These are phyloP conservation scores for Apis florea DNA, from an alignment of 1,140 invertebrate genomes.

Conservation along the genomic window DNA sequence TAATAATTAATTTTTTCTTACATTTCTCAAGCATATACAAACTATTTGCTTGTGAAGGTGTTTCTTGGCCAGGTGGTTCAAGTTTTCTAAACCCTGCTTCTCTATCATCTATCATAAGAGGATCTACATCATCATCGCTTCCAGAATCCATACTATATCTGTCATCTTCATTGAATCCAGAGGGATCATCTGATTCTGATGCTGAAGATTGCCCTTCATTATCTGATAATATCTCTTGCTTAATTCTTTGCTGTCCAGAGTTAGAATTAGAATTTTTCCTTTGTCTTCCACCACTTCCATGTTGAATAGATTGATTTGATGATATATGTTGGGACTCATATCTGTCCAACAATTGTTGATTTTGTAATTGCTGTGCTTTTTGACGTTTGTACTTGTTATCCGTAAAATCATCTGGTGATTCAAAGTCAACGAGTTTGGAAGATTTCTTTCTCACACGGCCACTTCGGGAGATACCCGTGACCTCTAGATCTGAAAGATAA, in stretches of 20 bases:
- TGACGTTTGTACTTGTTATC: constrained; percentile 78
- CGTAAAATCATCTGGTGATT: constrained; percentile 89
- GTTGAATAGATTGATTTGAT: constrained; percentile 45
- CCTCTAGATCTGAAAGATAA: constrained; percentile 86
- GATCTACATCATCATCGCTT: constrained; percentile 78
- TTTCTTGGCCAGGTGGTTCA: constrained; percentile 80
- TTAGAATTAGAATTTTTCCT: constrained; percentile 73
- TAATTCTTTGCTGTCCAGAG: constrained; percentile 65
- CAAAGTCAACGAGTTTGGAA: constrained; percentile 95
- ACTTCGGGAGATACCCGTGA: constrained; percentile 91
- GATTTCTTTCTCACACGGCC: constrained; percentile 96
- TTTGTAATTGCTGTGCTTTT: constrained; percentile 74
- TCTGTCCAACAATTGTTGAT: constrained; percentile 74
- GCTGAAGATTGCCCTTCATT: constrained; percentile 81
- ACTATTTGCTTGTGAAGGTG: constrained; percentile 82
- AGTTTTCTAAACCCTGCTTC: constrained; percentile 80
- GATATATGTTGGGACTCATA: constrained; percentile 68
- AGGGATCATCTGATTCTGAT: constrained; percentile 82
- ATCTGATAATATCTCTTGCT: constrained; percentile 74
- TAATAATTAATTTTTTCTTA: constrained; percentile 88
- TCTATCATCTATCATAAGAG: constrained; percentile 78
- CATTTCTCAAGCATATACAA: constrained; percentile 90
- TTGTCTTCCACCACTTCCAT: constrained; percentile 37
- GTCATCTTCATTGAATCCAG: constrained; percentile 81
- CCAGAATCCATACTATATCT: constrained; percentile 78